Evolutionary conservation across 2,113 vertebrate species (phyloP).

Genomic region (Bambusicola thoracicus): DNA sequence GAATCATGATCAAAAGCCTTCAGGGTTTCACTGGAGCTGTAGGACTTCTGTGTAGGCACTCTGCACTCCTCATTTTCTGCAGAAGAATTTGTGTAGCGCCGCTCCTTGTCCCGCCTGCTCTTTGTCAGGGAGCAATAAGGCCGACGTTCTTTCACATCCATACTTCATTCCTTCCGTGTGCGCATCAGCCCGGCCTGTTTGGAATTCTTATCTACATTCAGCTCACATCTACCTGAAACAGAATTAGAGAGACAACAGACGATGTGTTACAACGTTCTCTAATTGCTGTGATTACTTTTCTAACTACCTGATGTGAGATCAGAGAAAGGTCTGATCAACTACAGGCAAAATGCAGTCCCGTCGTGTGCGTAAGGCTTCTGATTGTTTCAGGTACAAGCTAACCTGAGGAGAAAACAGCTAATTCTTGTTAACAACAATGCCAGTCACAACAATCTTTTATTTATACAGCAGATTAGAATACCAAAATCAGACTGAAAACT

Average conservation of each 20-base stretch:
- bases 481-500: not conserved
- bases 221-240: constrained; percentile 77
- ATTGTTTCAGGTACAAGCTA: not conserved
- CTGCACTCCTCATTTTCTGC: constrained; percentile 89
- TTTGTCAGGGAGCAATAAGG: constrained; percentile 98
- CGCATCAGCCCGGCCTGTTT: constrained; percentile 75
- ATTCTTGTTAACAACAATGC: not conserved
- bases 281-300: constrained; percentile 22
- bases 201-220: constrained; percentile 73
- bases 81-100: constrained; percentile 89
- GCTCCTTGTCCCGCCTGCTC: constrained; percentile 91
- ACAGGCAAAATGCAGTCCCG: not conserved
- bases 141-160: constrained; percentile 98
- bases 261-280: constrained; percentile 32
- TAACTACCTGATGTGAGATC: not conserved
- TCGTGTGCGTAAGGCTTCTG: not conserved
- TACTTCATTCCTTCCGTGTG: constrained; percentile 92
- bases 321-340: not conserved
- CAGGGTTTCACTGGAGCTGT: constrained; percentile 96
- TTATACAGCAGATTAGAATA: not conserved
- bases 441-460: not conserved
- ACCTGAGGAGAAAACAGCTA: not conserved
- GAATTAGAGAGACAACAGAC: constrained; percentile 45
- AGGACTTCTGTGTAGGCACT: constrained; percentile 96
- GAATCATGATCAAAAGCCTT: constrained; percentile 98